Conservation (phyloP, 2,797 vertebrate species). For the Chaetophractus vellerosus region DNA sequence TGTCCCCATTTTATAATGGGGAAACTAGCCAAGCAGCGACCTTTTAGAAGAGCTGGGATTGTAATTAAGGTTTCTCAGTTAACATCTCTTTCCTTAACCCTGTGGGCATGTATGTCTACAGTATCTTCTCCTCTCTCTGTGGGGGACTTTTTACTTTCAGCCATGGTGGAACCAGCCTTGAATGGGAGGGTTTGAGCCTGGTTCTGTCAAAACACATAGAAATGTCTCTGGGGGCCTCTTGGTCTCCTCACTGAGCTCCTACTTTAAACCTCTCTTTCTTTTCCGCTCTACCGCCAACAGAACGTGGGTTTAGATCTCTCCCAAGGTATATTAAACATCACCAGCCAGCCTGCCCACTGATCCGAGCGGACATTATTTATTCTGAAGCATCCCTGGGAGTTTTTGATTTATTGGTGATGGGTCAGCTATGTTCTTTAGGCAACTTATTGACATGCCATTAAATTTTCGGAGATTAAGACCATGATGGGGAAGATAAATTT, state of each 20-base stretch:
- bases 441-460: not conserved
- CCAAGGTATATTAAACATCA: not conserved
- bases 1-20: not conserved
- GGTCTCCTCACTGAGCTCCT: not conserved
- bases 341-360: not conserved
- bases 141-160: not conserved
- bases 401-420: slow-evolving; percentile 70
- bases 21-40: not conserved
- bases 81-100: not conserved
- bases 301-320: not conserved
- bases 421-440: slow-evolving; percentile 60
- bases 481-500: slow-evolving; percentile 63
- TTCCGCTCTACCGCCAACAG: not conserved
- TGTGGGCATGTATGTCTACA: not conserved
- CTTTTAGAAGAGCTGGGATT: not conserved
- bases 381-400: slow-evolving; percentile 40
- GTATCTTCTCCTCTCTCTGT: not conserved
- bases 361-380: slow-evolving; percentile 69
- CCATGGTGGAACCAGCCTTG: not conserved
- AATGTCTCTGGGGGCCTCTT: fast-evolving
- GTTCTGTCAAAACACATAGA: not conserved
- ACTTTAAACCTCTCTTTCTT: not conserved
- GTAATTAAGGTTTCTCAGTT: not conserved
- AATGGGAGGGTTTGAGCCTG: not conserved
- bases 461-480: slow-evolving; percentile 74